phyloP scores from a whole-genome alignment of 2,113 vertebrate species.

The Copsychus sechellarum region DNA sequence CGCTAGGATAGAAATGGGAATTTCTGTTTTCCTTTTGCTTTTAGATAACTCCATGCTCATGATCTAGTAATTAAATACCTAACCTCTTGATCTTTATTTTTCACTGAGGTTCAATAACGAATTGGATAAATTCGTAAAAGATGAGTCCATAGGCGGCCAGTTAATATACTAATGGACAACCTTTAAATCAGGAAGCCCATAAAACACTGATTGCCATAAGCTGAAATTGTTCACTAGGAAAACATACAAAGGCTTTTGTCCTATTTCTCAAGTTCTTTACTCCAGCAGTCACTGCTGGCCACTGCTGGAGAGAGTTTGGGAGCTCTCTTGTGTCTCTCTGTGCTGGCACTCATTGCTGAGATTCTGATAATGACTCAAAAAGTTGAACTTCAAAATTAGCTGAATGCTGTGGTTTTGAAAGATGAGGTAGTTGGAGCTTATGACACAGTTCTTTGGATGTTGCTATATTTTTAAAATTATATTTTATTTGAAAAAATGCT shows the following conservation, averaged over 20 bases:
- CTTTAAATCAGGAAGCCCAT: neutral
- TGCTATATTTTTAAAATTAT: fast-evolving
- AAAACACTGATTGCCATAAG: neutral
- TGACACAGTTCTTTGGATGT: neutral
- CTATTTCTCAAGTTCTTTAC: neutral
- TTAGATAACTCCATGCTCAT: neutral
- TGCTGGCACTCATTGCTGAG: neutral
- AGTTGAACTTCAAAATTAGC: neutral
- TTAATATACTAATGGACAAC: neutral
- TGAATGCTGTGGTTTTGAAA: neutral
- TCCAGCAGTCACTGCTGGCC: neutral
- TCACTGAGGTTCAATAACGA: neutral
- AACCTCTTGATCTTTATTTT: constrained; percentile 4
- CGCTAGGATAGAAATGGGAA: neutral
- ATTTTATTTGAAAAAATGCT: neutral
- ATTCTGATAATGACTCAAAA: neutral
- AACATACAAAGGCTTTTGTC: neutral
- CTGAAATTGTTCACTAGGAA: neutral
- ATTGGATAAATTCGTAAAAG: neutral
- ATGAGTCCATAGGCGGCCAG: neutral
- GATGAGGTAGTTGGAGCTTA: neutral
- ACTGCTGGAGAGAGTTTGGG: neutral
- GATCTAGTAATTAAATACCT: neutral
- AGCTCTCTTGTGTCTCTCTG: neutral
- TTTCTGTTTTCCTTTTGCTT: neutral